Conservation (phyloP, 2,888 invertebrate genomes). For the Sinelater perroti region DNA sequence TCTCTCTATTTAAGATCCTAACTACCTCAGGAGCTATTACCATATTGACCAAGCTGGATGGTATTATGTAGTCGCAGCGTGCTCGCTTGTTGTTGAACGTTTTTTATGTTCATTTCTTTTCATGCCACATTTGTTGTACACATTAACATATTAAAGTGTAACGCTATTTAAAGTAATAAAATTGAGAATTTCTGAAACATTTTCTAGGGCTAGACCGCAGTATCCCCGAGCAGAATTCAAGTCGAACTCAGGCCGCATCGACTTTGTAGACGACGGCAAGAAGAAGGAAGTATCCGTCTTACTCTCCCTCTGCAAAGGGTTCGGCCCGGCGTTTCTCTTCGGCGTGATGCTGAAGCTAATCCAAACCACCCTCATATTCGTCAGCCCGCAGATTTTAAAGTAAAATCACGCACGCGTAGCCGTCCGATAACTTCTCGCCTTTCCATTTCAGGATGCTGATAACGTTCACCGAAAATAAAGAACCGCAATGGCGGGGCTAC, state of each 20-base stretch:
- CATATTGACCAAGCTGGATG: no score
- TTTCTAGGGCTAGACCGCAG: no score
- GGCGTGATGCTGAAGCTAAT: constrained; percentile 85
- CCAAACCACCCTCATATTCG: constrained; percentile 86
- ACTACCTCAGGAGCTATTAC: no score
- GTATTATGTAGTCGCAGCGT: no score
- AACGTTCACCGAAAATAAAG: constrained; percentile 69
- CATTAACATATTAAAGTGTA: no score
- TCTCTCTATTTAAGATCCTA: no score
- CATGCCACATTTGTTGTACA: no score
- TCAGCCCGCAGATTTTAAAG: constrained; percentile 89
- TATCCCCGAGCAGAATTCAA: constrained; percentile 71
- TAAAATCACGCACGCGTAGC: constrained; percentile 64
- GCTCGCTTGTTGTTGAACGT: no score
- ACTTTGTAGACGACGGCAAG: constrained; percentile 74
- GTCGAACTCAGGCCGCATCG: constrained; percentile 75
- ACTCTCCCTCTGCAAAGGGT: constrained; percentile 84
- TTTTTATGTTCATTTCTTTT: no score
- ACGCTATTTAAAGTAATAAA: no score
- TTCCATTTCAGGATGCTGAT: constrained; percentile 70
- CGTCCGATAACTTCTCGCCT: background rate
- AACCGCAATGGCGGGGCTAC: constrained; percentile 86
- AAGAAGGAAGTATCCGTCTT: constrained; percentile 83
- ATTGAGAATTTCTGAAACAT: no score
- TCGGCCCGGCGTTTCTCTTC: constrained; percentile 86